These are phyloP conservation scores for Chloebia gouldiae DNA, from an alignment of 2,113 vertebrate genomes.

Conservation along the genomic window DNA sequence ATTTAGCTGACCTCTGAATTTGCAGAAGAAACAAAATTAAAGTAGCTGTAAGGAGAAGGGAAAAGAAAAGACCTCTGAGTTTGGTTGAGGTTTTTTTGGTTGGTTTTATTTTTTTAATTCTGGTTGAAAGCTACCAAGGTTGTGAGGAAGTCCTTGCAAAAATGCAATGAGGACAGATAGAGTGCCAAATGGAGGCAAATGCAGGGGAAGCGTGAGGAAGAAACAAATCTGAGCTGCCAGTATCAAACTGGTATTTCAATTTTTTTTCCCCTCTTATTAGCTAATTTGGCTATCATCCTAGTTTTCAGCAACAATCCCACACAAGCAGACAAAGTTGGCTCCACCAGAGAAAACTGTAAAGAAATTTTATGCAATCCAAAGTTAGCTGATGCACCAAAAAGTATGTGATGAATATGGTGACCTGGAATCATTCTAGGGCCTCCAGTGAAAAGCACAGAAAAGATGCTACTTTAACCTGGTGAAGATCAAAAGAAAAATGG, in stretches of 20 bases:
- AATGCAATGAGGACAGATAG: neutral
- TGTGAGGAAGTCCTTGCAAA: neutral
- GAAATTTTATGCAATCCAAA: neutral
- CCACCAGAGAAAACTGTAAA: neutral
- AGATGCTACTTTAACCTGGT: neutral
- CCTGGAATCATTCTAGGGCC: neutral
- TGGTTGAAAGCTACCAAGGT: neutral
- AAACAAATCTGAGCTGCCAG: neutral
- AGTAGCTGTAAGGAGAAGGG: neutral
- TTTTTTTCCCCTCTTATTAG: neutral
- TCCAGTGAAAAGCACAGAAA: neutral
- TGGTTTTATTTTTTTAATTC: neutral
- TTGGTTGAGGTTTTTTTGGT: neutral
- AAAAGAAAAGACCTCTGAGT: neutral
- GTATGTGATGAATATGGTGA: neutral
- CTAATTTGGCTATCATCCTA: neutral
- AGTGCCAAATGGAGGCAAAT: neutral
- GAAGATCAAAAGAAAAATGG: neutral
- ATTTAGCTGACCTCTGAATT: neutral
- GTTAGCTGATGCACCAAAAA: neutral
- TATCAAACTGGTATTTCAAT: neutral
- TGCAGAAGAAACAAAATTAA: neutral
- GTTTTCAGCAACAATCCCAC: neutral
- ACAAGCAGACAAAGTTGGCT: neutral
- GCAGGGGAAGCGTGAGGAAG: neutral